Percentiles rank a stretch among this genome's conserved stretches.
Conservation (phyloP, 2,113 vertebrate species). For the Campylomormyrus numenius region DNA sequence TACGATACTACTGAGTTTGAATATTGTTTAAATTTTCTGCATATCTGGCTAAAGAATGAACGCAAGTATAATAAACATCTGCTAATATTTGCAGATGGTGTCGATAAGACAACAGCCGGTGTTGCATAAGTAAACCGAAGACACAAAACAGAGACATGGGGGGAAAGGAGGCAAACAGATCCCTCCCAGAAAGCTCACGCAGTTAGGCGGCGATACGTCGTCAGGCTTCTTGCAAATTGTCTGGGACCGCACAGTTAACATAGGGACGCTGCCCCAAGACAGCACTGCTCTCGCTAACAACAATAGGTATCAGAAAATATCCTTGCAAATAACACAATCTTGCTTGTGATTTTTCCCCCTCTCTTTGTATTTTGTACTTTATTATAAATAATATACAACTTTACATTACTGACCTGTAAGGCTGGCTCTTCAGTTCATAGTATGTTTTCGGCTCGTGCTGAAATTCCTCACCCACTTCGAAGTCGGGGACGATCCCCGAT, state of each 20-base stretch:
- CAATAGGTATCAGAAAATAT: neutral
- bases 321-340: neutral
- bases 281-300: neutral
- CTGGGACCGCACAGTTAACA: conserved; percentile 2
- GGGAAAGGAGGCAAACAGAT: conserved; percentile 28
- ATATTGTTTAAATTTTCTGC: neutral
- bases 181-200: conserved; percentile 21
- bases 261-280: neutral
- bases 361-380: neutral
- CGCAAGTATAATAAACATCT: conserved; percentile 6
- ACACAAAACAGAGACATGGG: conserved; percentile 33
- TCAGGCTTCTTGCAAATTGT: conserved; percentile 16
- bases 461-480: conserved; percentile 86
- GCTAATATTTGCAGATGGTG: conserved; percentile 58
- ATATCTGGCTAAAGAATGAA: neutral
- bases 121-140: conserved; percentile 56
- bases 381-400: neutral
- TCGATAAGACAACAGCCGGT: conserved; percentile 61
- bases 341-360: neutral
- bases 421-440: conserved; percentile 93
- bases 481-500: conserved; percentile 91
- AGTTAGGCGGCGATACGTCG: conserved; percentile 3
- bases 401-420: conserved; percentile 73
- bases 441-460: conserved; percentile 92
- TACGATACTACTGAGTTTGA: neutral